Base-by-base conservation (phyloP, 1,140 invertebrate species). In the Acromyrmex echinatior region DNA sequence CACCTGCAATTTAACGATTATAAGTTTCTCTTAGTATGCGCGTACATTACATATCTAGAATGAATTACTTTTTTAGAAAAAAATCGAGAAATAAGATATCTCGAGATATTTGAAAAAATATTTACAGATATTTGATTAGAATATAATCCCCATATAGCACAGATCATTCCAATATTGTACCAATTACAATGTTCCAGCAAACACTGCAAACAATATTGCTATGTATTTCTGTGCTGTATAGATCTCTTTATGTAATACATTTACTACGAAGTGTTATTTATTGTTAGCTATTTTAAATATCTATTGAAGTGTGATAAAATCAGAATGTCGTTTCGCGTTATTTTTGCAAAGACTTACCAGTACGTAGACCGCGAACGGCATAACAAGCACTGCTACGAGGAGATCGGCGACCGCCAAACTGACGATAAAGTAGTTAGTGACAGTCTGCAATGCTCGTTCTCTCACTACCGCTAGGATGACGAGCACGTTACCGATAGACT, bases 341-440 rank as follows among this genome's bases (percentile, higher is more conserved):
- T n/a, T 45, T 12, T 25, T 21, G 74, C 58, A 63, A 45, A 78
- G 16, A 35, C 1, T 95, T 77, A 95, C 95, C 95, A 95, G 78
- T 95, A 99, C 98, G 96, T 99, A 99, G 91, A 99, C 98, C 82
- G 98, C 99, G 94, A 99, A 99, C 16, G 99, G 99, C 99, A 99
- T 99, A 86, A 99, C 99, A 66, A 99, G 97, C 6, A 99, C 97
- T 39, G 99, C 99, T 2, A 99, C 99, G 84, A 99, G 96, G 28
- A 99, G 97, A 96, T 99, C 99, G 16, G 99, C 99, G 12, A 99
- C 97, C n/a, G 99, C 99, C 90, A 99, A 96, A 87, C 98, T 99
- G 89, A 99, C 98, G 94, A 99, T 99, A 96, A 99, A 99, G 96
- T 99, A 99, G 96, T 99, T 99, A 71, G 99, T 99, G 80, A 98